Evolutionary conservation across 2,797 vertebrate species (phyloP).

Genomic region (Phoxinus dragarum): DNA sequence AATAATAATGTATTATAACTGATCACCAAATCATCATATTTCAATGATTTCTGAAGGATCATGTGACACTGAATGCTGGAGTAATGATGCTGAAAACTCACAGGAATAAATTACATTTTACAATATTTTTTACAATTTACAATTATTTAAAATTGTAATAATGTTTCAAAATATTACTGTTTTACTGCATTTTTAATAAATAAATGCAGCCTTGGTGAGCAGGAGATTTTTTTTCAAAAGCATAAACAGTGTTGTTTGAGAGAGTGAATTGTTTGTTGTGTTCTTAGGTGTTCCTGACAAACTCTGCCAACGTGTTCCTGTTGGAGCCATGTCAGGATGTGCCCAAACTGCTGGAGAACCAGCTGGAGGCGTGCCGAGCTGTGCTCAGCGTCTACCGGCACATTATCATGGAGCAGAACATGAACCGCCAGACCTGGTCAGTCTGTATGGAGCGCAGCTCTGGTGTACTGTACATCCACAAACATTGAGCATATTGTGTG

Average conservation of each 20-base stretch:
- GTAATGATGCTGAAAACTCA: background rate
- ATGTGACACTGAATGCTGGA: background rate
- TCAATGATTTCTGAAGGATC: background rate
- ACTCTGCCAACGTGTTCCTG: conserved; percentile 94
- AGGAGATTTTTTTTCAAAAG: background rate
- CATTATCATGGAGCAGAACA: conserved; percentile 97
- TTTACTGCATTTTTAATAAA: background rate
- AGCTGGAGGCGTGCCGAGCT: conserved; percentile 93
- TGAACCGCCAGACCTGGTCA: conserved; percentile 95
- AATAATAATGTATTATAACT: background rate
- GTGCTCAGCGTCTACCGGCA: conserved; percentile 94
- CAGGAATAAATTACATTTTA: background rate
- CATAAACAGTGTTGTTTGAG: background rate
- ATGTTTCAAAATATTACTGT: background rate
- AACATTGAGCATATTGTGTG: background rate
- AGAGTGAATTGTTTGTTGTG: background rate
- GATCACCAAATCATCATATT: background rate
- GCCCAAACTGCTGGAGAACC: conserved; percentile 91
- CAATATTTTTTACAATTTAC: background rate
- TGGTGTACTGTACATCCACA: background rate
- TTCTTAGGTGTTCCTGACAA: conserved; percentile 94
- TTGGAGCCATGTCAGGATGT: conserved; percentile 94
- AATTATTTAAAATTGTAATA: too few relatives aligned
- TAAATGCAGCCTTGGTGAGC: background rate
- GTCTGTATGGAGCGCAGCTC: conserved; percentile 40